phyloP scores from a whole-genome alignment of 2,888 invertebrate species.

The Heliconius sara region DNA sequence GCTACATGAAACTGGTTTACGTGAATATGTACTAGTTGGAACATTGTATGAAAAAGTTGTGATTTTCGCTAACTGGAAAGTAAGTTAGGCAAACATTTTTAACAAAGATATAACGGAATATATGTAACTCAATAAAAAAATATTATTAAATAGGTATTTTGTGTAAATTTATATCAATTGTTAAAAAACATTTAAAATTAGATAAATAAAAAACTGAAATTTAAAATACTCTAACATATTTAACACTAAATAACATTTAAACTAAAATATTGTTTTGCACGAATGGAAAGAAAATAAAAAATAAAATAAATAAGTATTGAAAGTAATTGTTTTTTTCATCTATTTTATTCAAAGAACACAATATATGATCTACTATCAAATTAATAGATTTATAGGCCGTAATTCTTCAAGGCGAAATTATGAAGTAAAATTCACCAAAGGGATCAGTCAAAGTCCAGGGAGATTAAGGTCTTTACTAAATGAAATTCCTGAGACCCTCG shows the following conservation, averaged over 20 bases:
- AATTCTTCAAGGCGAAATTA: constrained; percentile 31
- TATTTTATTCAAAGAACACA: neutral
- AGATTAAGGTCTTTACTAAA: constrained; percentile 58
- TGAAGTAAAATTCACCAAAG: constrained; percentile 38
- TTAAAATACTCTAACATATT: neutral
- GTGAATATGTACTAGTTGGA: constrained; percentile 23
- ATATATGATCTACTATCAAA: neutral
- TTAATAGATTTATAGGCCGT: constrained; percentile 17
- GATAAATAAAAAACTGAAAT: neutral
- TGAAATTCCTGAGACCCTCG: constrained; percentile 59
- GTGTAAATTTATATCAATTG: too few species aligned
- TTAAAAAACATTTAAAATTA: neutral
- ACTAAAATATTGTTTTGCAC: too few species aligned
- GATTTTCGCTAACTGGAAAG: neutral
- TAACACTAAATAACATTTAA: neutral
- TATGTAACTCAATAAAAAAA: too few species aligned
- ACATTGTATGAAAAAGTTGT: constrained; percentile 2
- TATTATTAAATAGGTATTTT: too few species aligned
- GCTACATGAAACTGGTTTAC: constrained; percentile 26
- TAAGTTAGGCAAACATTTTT: neutral
- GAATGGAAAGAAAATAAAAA: too few species aligned
- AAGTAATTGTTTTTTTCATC: neutral
- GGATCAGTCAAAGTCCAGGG: constrained; percentile 55
- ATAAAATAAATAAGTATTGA: neutral
- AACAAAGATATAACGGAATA: too few species aligned